These are phyloP conservation scores for Halcyon smyrnensis DNA, from an alignment of 2,797 vertebrate species.

Conservation along the genomic window DNA sequence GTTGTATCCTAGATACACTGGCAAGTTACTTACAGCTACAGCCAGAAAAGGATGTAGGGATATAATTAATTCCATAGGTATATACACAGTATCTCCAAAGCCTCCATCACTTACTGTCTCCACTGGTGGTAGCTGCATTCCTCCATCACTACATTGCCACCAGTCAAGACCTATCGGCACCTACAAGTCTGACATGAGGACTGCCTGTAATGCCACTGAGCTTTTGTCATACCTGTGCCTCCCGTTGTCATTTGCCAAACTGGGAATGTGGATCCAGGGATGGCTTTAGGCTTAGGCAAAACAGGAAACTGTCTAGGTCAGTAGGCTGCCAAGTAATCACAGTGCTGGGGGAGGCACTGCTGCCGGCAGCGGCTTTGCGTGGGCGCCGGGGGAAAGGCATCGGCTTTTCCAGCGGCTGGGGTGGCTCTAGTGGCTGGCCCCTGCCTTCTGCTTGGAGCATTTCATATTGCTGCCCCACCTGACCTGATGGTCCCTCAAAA, in stretches of 20 bases:
- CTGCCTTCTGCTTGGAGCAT: neutral
- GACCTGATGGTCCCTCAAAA: neutral
- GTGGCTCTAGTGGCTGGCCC: neutral
- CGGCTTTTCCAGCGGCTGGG: neutral
- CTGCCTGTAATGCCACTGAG: neutral
- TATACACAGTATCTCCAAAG: neutral
- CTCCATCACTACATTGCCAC: neutral
- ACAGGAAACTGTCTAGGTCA: constrained; percentile 13
- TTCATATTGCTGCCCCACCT: neutral
- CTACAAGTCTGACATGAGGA: neutral
- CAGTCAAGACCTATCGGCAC: neutral
- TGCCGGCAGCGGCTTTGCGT: neutral
- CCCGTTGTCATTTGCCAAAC: neutral
- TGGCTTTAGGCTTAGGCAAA: constrained; percentile 50
- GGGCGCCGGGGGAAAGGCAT: neutral
- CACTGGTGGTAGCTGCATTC: neutral
- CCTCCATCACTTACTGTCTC: neutral
- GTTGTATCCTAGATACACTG: neutral
- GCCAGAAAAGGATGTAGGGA: neutral
- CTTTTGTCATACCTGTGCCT: constrained; percentile 20
- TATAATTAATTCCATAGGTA: neutral
- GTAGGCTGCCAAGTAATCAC: neutral
- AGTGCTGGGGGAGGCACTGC: neutral
- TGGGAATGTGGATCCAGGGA: neutral
- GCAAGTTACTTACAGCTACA: neutral